These are phyloP conservation scores for Streblospio benedicti DNA, from an alignment of 1,140 invertebrate species.

Conservation along the genomic window DNA sequence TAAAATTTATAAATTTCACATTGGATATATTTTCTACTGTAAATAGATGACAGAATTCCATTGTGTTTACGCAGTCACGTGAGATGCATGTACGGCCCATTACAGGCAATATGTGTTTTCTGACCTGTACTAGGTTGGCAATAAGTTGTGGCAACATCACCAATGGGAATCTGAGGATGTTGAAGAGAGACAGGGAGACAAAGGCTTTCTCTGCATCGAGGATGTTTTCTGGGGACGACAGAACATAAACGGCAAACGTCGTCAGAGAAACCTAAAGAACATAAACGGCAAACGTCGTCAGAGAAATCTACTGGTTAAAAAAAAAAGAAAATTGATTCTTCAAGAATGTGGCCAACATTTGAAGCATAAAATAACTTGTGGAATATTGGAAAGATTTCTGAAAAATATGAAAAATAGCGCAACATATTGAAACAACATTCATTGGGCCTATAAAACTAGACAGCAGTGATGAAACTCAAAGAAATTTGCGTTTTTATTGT, in stretches of 20 bases:
- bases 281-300: slow-evolving; percentile 46
- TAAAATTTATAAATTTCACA: too few species aligned
- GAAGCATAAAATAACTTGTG: too few species aligned
- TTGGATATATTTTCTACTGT: too few species aligned
- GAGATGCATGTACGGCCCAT: too few species aligned
- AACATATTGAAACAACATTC: not conserved
- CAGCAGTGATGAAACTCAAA: too few species aligned
- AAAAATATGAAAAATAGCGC: not conserved
- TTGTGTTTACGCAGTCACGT: too few species aligned
- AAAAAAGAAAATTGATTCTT: slow-evolving; percentile 19
- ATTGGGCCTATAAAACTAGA: not conserved
- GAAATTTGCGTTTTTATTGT: too few species aligned
- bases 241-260: slow-evolving; percentile 47
- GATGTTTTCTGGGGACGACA: slow-evolving; percentile 43
- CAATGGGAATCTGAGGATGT: slow-evolving; percentile 87
- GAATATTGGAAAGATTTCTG: not conserved
- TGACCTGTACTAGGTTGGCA: slow-evolving; percentile 24
- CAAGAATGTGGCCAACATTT: too few species aligned
- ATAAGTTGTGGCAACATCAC: slow-evolving; percentile 53
- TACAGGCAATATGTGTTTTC: too few species aligned
- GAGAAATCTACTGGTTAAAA: slow-evolving; percentile 41
- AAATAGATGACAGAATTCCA: too few species aligned
- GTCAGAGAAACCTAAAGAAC: slow-evolving; percentile 38
- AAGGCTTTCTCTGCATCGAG: slow-evolving; percentile 76
- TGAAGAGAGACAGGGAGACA: slow-evolving; percentile 93